Evolutionary conservation across 2,797 vertebrate genomes (phyloP).

Genomic region (Pygocentrus nattereri): DNA sequence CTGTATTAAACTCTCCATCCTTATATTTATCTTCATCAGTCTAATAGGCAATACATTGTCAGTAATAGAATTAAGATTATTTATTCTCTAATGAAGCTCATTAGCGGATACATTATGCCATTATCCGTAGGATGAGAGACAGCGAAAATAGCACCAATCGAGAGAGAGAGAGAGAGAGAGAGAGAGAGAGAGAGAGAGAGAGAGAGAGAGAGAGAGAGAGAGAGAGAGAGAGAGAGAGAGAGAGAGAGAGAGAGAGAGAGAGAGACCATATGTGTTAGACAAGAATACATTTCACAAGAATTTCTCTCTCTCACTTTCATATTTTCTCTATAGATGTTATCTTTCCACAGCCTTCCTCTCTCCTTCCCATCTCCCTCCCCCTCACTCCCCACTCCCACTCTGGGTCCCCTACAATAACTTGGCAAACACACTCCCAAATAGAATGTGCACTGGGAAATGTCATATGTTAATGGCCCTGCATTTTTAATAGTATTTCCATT

Average conservation of each 20-base stretch:
- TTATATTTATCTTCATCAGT: slow-evolving; percentile 27
- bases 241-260: not conserved
- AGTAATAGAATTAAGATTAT: slow-evolving; percentile 27
- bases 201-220: not conserved
- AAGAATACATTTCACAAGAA: slow-evolving; percentile 34
- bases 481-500: slow-evolving; percentile 76
- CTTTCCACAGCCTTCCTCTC: slow-evolving; percentile 43
- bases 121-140: slow-evolving; percentile 14
- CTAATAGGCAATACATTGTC: slow-evolving; percentile 1
- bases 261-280: slow-evolving; percentile 41
- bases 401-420: slow-evolving; percentile 59
- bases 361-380: not conserved
- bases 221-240: not conserved
- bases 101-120: slow-evolving; percentile 30
- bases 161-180: not conserved
- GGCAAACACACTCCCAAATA: slow-evolving; percentile 61
- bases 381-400: slow-evolving; percentile 24
- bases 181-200: slow-evolving; percentile 17
- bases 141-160: slow-evolving; percentile 30
- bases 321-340: slow-evolving; percentile 51
- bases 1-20: not conserved
- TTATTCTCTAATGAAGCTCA: slow-evolving; percentile 21
- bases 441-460: slow-evolving; percentile 67
- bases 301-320: slow-evolving; percentile 31
- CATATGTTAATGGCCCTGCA: slow-evolving; percentile 72